Percentiles rank a stretch among this genome's conserved stretches.
Conservation (phyloP, 2,797 vertebrate species). For the Poecilia gillii region DNA sequence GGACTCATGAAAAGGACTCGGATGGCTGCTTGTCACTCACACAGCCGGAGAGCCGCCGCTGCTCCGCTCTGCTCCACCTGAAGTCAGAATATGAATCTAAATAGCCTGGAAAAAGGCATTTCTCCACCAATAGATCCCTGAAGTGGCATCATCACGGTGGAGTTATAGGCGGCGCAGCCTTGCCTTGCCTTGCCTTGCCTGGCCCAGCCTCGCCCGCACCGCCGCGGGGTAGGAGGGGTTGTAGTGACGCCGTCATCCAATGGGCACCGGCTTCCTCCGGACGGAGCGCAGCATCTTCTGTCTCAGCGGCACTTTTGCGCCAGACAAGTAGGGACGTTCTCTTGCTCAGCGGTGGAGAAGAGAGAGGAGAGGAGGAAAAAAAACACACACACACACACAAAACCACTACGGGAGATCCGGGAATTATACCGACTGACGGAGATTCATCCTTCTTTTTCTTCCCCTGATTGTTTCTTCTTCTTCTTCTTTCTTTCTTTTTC, state of each 20-base stretch:
- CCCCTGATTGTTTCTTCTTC: conserved; percentile 6
- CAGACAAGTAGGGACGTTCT: conserved; percentile 74
- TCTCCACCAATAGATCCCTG: conserved; percentile 43
- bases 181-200: conserved; percentile 50
- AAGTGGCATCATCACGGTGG: conserved; percentile 40
- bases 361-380: conserved; percentile 8
- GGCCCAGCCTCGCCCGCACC: conserved; percentile 40
- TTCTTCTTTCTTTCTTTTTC: background rate
- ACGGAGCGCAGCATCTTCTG: conserved; percentile 83
- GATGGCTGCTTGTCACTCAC: conserved; percentile 67
- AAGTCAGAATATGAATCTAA: conserved; percentile 68
- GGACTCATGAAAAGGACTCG: conserved; percentile 66
- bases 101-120: conserved; percentile 67
- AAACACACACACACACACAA: background rate
- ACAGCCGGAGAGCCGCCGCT: conserved; percentile 43
- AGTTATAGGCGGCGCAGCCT: conserved; percentile 46
- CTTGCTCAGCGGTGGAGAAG: conserved; percentile 55
- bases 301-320: conserved; percentile 90
- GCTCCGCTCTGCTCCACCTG: conserved; percentile 60
- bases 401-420: conserved; percentile 43
- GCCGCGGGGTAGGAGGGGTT: conserved; percentile 76
- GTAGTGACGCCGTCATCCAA: conserved; percentile 78
- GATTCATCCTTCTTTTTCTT: conserved; percentile 27
- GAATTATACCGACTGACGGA: conserved; percentile 69
- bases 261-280: conserved; percentile 75